Percentiles rank a stretch among this genome's conserved stretches.
phyloP scores from a whole-genome alignment of 1,140 invertebrate genomes.

The Penaeus chinensis region DNA sequence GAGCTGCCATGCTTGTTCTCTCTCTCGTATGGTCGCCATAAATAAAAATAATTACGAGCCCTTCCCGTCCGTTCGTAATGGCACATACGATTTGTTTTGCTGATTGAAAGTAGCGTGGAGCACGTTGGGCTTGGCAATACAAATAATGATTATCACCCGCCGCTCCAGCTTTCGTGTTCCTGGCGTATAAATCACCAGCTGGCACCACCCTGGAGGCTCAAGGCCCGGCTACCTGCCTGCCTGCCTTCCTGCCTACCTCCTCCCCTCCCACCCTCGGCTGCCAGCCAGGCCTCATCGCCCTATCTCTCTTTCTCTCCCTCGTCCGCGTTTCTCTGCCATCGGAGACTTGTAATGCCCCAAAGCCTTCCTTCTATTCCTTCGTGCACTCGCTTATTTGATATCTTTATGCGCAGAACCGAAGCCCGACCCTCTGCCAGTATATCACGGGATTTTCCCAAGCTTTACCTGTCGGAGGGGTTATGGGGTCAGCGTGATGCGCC shows the following conservation, averaged over 20 bases:
- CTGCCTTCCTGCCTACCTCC: constrained; percentile 3
- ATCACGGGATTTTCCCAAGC: too few relatives aligned
- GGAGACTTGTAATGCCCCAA: too few relatives aligned
- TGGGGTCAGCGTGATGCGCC: too few relatives aligned
- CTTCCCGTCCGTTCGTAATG: constrained; percentile 39
- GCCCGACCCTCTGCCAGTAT: too few relatives aligned
- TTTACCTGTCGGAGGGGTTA: too few relatives aligned
- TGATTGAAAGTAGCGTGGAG: constrained; percentile 58
- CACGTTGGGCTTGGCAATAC: constrained; percentile 53
- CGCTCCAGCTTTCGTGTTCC: constrained; percentile 51
- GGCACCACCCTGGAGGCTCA: constrained; percentile 49
- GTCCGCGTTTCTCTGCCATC: too few relatives aligned
- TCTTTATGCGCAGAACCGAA: too few relatives aligned
- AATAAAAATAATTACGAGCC: constrained; percentile 50
- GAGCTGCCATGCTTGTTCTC: too few relatives aligned
- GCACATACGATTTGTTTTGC: constrained; percentile 60
- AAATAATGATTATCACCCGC: constrained; percentile 61
- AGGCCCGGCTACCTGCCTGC: constrained; percentile 45
- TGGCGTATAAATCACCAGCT: constrained; percentile 53
- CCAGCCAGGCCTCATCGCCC: not conserved
- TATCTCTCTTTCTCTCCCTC: not conserved
- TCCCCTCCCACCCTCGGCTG: not conserved
- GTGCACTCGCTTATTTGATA: too few relatives aligned
- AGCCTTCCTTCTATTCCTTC: too few relatives aligned
- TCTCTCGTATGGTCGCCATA: constrained; percentile 12